Conservation (phyloP, 1,140 invertebrate species). For the Bilobella aurantiaca region DNA sequence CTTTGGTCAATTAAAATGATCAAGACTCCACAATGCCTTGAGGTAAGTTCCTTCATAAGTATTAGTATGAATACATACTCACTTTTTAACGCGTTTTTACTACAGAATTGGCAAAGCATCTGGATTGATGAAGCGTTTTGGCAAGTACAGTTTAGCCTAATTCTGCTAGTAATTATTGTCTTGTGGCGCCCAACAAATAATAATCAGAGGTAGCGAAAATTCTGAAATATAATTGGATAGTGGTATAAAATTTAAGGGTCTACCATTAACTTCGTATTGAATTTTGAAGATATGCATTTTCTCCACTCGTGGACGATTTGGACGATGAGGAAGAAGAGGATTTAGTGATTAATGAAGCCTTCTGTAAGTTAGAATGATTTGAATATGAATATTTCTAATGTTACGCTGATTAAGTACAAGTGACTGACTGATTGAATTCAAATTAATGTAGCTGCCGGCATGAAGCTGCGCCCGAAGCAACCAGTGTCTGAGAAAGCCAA, state of each 20-base stretch:
- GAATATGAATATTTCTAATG: neutral
- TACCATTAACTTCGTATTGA: neutral
- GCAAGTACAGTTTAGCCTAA: slow-evolving; percentile 79
- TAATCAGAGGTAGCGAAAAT: slow-evolving; percentile 66
- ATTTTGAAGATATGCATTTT: slow-evolving; percentile 67
- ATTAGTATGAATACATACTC: neutral
- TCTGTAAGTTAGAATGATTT: slow-evolving; percentile 46
- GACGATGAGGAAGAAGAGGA: slow-evolving; percentile 66
- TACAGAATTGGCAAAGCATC: slow-evolving; percentile 75
- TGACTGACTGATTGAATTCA: too few relatives aligned
- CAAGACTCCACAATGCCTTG: slow-evolving; percentile 55
- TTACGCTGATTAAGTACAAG: neutral
- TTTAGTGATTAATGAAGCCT: slow-evolving; percentile 70
- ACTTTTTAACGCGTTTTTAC: neutral
- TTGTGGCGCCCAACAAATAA: slow-evolving; percentile 88
- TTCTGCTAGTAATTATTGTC: slow-evolving; percentile 84
- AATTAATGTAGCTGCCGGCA: slow-evolving; percentile 10
- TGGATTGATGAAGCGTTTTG: slow-evolving; percentile 90
- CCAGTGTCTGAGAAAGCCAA: slow-evolving; percentile 14
- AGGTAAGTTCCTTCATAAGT: slow-evolving; percentile 45
- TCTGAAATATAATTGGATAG: neutral
- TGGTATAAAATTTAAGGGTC: too few relatives aligned
- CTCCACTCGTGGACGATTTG: slow-evolving; percentile 72
- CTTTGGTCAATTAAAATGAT: slow-evolving; percentile 76
- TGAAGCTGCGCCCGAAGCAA: slow-evolving; percentile 29